A percentile compares a stretch with the other conserved stretches of the same genome.
These are phyloP conservation scores for Drosophila multiciliata DNA, from an alignment of 2,888 invertebrate genomes.

Conservation along the genomic window DNA sequence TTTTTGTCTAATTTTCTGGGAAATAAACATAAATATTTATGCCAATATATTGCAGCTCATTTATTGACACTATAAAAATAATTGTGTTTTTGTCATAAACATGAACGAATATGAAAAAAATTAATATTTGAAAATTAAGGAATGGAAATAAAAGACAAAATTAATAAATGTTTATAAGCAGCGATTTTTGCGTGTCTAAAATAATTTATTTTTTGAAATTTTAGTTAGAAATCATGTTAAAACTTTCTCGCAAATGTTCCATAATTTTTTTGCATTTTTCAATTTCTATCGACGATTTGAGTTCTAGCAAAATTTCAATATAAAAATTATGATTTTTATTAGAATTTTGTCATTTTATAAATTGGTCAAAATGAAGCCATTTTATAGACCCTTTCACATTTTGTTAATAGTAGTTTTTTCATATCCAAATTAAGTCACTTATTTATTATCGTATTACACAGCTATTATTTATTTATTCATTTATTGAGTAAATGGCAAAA, in stretches of 20 bases:
- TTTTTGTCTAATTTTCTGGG: constrained; percentile 3
- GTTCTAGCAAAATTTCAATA: not conserved
- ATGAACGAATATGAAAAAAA: not conserved
- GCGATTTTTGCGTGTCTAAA: not conserved
- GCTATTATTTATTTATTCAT: not conserved
- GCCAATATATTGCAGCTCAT: constrained; percentile 18
- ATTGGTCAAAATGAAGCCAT: not conserved
- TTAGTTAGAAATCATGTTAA: not conserved
- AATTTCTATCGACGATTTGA: not conserved
- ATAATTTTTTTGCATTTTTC: not conserved
- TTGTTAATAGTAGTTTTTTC: not conserved
- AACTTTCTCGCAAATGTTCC: not conserved
- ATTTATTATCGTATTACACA: not conserved
- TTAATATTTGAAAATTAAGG: not conserved
- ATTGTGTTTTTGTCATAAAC: constrained; percentile 4
- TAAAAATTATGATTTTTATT: not conserved
- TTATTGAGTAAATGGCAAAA: constrained; percentile 12
- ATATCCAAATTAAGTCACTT: not conserved
- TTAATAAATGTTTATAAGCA: not conserved
- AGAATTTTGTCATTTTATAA: too few relatives aligned
- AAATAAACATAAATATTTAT: constrained; percentile 15
- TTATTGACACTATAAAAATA: constrained; percentile 13
- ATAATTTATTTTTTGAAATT: not conserved
- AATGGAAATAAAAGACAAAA: not conserved
- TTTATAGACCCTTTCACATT: not conserved